These are phyloP conservation scores for Ciconia stormi DNA, from an alignment of 2,113 vertebrate species.

Conservation along the genomic window DNA sequence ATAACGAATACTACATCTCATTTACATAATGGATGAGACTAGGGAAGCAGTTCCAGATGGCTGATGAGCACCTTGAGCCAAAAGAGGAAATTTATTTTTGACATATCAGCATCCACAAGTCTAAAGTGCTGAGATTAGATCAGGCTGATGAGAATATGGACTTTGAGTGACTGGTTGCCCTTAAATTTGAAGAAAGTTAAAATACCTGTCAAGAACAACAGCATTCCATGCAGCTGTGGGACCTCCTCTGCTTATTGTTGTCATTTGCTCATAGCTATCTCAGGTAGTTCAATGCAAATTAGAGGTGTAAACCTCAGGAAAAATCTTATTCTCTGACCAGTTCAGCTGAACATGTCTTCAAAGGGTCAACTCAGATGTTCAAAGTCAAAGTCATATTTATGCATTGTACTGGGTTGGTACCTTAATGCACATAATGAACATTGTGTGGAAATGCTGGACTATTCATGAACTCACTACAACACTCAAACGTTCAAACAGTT, in stretches of 20 bases:
- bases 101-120: neutral
- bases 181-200: conserved; percentile 7
- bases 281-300: neutral
- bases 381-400: neutral
- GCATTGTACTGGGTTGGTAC: neutral
- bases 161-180: neutral
- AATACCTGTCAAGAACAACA: neutral
- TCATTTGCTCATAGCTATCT: neutral
- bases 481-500: neutral
- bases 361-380: neutral
- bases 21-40: conserved; percentile 74
- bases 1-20: conserved; percentile 59
- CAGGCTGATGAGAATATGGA: neutral
- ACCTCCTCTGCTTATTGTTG: neutral
- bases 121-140: neutral
- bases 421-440: neutral
- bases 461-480: neutral
- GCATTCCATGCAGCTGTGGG: neutral
- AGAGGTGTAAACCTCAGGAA: neutral
- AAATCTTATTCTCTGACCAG: neutral
- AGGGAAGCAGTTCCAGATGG: conserved; percentile 70
- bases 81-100: conserved; percentile 9
- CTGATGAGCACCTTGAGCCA: conserved; percentile 69
- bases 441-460: neutral
- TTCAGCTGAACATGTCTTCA: neutral